Conservation (phyloP, 1,140 invertebrate genomes). For the Bradynema listronoti region DNA sequence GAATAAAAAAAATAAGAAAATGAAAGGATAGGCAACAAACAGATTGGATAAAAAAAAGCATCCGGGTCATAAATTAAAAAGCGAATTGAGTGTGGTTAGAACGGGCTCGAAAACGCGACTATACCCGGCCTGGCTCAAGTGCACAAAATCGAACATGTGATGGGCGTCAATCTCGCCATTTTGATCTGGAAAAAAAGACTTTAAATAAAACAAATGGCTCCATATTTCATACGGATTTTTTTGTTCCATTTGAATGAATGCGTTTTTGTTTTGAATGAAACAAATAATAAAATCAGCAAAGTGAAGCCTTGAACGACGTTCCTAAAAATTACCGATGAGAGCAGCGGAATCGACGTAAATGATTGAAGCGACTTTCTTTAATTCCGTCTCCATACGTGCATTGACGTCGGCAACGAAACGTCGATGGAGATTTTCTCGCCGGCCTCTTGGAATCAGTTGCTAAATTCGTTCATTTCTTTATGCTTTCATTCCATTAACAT, state of each 20-base stretch:
- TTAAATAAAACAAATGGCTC: background rate
- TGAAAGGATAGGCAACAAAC: background rate
- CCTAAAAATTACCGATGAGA: conserved; percentile 12
- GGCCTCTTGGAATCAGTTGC: conserved; percentile 20
- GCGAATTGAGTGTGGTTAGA: background rate
- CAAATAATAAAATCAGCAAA: background rate
- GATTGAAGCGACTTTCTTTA: conserved; percentile 6
- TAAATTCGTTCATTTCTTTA: conserved; percentile 2
- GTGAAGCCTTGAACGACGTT: background rate
- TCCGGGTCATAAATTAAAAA: conserved; percentile 4
- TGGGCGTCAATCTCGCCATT: conserved; percentile 11
- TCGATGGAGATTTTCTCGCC: conserved; percentile 6
- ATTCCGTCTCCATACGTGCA: conserved; percentile 14
- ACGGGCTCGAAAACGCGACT: conserved; percentile 3
- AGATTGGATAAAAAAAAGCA: background rate
- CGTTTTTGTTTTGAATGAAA: conserved; percentile 2
- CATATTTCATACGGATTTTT: conserved; percentile 3
- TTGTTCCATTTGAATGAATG: background rate
- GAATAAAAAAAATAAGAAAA: background rate
- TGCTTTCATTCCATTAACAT: background rate
- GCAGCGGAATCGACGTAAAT: conserved; percentile 9
- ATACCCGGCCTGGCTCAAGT: conserved; percentile 18
- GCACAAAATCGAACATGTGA: conserved; percentile 18
- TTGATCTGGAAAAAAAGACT: conserved; percentile 7
- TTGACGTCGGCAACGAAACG: conserved; percentile 19